Base-by-base conservation (phyloP, 2,797 vertebrate genomes). In the Cossypha heuglini region DNA sequence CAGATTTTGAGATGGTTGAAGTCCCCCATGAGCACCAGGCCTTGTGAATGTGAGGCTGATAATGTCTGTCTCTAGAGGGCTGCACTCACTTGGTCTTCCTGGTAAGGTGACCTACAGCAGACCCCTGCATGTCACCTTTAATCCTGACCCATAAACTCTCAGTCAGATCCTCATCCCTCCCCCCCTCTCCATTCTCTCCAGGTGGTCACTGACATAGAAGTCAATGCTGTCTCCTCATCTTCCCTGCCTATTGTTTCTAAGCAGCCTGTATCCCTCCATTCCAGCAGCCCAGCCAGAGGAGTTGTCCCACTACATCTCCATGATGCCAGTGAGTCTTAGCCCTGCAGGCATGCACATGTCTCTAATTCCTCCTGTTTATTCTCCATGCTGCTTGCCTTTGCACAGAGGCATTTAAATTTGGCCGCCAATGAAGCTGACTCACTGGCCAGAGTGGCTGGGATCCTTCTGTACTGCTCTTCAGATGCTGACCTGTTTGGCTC, bases 171-270 rank as follows among this genome's bases (percentile, higher is more conserved):
- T 40, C 25, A 46, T 52, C 33, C 29, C 19, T 46, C 61, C 46
- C 12, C 45, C 33, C 33, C 33, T n/a, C 10, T 52, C 45, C 17
- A 35, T 59, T 31, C 11, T 38, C 33, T 76, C 45, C 45, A 45
- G n/a, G 3, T 28, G 10, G 46, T 29, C 29, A 20, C 20, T 31
- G 38, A 21, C 10, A 29, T 13, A 40, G 21, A 18, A 5, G 13
- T 3, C 2, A 33, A 9, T 1, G 9, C 25, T 46, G 4, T 6
- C 22, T 59, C n/a, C 28, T 51, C 18, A 28, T 29, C 13, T 40
- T 19, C 14, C 18, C 33, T 79, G 5, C 16, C 19, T 45, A 10
- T 38, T 0, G 0, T 38, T 38, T 16, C 51, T 13, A 33, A 31
- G 11, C 17, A 31, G 20, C 12, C 33, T 73, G 11, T 29, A 29